phyloP scores from a whole-genome alignment of 2,113 vertebrate species.

The Carollia perspicillata region DNA sequence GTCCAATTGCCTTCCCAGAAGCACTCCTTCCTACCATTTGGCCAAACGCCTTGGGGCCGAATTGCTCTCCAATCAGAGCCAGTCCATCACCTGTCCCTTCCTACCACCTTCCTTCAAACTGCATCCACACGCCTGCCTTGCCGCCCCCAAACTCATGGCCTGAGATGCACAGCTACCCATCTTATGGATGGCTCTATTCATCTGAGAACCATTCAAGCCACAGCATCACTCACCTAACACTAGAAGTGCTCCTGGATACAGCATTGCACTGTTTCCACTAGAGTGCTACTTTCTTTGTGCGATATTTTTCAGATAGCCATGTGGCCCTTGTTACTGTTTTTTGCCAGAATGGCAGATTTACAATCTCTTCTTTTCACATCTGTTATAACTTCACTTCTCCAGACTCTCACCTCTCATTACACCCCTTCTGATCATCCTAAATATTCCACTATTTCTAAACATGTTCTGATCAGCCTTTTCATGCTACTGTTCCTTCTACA shows the following conservation, averaged over 20 bases:
- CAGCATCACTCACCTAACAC: background rate
- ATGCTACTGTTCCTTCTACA: background rate
- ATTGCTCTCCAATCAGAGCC: background rate
- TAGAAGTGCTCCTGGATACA: background rate
- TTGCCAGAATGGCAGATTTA: background rate
- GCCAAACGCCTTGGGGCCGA: background rate
- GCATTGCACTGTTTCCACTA: background rate
- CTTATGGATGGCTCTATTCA: background rate
- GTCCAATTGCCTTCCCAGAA: background rate
- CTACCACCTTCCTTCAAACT: background rate
- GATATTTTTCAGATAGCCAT: background rate
- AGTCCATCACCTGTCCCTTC: background rate
- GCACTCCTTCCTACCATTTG: background rate
- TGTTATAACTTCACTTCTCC: background rate
- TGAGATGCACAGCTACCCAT: background rate
- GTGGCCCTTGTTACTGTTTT: background rate
- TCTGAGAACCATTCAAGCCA: background rate
- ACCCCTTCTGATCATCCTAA: background rate
- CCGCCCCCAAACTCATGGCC: background rate
- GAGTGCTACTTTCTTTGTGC: background rate
- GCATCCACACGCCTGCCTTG: background rate
- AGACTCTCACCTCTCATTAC: background rate
- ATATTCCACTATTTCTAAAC: conserved; percentile 12
- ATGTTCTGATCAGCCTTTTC: background rate
- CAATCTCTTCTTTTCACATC: background rate